Evolutionary conservation across 2,113 vertebrate species (phyloP), one percentile per base, ranked within the genome.

Genomic region (Heterotilapia buettikoferi): DNA sequence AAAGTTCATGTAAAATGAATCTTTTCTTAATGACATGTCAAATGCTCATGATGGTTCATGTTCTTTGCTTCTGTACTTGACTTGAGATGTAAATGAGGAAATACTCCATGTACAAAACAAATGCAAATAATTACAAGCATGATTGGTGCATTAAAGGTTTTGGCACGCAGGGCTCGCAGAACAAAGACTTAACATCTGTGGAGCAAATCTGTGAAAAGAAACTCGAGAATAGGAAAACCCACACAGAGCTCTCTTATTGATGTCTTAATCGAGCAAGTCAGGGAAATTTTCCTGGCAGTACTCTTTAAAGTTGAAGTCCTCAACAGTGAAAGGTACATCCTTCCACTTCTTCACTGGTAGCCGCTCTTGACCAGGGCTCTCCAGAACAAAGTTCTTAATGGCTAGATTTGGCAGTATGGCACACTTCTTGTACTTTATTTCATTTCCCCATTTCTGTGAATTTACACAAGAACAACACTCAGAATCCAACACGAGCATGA

Each of bases 371-470:
- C 9, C 38, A 0, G 97, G 97, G 0, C 97, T 98, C 82, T 96
- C 92, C 89, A 99, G 61, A 73, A 96, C 96, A 1, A 99, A 97
- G 86, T 95, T 93, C 16, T 95, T 96, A 71, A 98, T 97, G 89
- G 85, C 94, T 40, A 99, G 82, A 19, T 94, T 97, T 0, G 98
- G 98, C 52, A 99, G 97, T 38, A 98, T 84, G n/a, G 94, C 96
- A n/a, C 93, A 38, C 0, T 94, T 87, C 73, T 92, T 97, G 94
- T 98, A 98, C 84, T 97, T 96, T 26, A 99, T 97, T 95, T 99
- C 97, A 90, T 96, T 92, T 3, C 99, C 99, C 99, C 98, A 99
- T 1, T 89, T 19, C 98, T 99, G 95, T 71, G 52, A 31, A 63
- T 38, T n/a, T 4, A 89, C 66, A 85, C 2, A 80, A 54, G 24